phyloP scores from a whole-genome alignment of 2,113 vertebrate species.

The Trichomycterus rosablanca region DNA sequence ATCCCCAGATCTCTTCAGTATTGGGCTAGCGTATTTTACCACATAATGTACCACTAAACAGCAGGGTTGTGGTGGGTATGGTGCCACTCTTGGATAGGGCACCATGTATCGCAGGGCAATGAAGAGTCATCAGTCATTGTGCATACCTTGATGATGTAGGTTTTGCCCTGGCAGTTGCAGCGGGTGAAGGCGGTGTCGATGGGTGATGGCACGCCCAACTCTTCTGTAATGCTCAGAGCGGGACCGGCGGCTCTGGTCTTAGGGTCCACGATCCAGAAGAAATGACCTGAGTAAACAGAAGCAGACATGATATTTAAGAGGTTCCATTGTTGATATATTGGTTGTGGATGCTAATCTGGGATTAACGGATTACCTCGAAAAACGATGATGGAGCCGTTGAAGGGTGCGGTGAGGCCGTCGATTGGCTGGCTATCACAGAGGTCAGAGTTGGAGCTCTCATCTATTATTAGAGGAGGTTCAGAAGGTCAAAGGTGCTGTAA shows the following conservation, averaged over 20 bases:
- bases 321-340: too few species aligned
- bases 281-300: slow-evolving; percentile 64
- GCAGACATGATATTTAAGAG: too few species aligned
- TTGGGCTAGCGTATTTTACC: too few species aligned
- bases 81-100: too few species aligned
- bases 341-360: too few species aligned
- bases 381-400: slow-evolving; percentile 78
- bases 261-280: slow-evolving; percentile 80
- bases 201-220: slow-evolving; percentile 80
- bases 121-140: too few species aligned
- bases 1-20: too few species aligned
- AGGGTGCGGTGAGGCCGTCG: slow-evolving; percentile 74
- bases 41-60: too few species aligned
- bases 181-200: slow-evolving; percentile 86
- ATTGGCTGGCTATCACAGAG: slow-evolving; percentile 78
- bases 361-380: slow-evolving; percentile 84
- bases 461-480: slow-evolving; percentile 28
- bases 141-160: slow-evolving; percentile 85
- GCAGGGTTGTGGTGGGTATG: too few species aligned
- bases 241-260: slow-evolving; percentile 52
- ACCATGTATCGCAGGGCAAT: too few species aligned
- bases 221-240: slow-evolving; percentile 72
- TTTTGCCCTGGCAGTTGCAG: slow-evolving; percentile 82
- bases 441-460: slow-evolving; percentile 61
- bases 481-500: too few species aligned